Conservation (phyloP, 2,888 invertebrate species). For the Drosophila yooni region DNA sequence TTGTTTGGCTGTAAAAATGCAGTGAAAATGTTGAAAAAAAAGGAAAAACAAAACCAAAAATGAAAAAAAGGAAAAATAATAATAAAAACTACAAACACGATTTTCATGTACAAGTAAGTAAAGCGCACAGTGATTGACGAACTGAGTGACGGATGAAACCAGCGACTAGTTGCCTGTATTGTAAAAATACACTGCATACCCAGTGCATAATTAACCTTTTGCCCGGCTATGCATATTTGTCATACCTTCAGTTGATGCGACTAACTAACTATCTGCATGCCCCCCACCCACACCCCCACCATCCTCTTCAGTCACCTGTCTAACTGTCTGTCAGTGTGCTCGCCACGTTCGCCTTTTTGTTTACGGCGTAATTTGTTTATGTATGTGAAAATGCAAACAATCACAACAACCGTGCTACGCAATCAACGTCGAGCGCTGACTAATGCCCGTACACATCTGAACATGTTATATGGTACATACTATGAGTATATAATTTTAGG, state of each 20-base stretch:
- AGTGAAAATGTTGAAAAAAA: slow-evolving; percentile 61
- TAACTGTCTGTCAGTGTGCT: slow-evolving; percentile 13
- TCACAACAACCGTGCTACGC: slow-evolving; percentile 67
- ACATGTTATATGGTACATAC: slow-evolving; percentile 19
- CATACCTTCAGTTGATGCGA: slow-evolving; percentile 29
- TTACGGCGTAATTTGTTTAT: slow-evolving; percentile 71
- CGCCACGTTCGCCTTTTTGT: slow-evolving; percentile 53
- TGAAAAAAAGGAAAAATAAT: slow-evolving; percentile 23
- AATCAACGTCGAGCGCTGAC: slow-evolving; percentile 64
- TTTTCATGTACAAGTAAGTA: slow-evolving; percentile 70
- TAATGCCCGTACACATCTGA: slow-evolving; percentile 47
- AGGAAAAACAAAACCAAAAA: slow-evolving; percentile 27
- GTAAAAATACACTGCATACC: slow-evolving; percentile 22
- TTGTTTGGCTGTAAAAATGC: slow-evolving; percentile 77
- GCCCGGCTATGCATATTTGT: slow-evolving; percentile 55
- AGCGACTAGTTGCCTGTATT: slow-evolving; percentile 29
- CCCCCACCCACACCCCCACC: neutral
- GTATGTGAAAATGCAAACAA: slow-evolving; percentile 73
- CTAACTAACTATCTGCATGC: slow-evolving; percentile 13
- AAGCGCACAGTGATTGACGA: slow-evolving; percentile 71
- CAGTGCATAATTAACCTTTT: slow-evolving; percentile 76
- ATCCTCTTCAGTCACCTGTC: slow-evolving; percentile 9
- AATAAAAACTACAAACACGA: slow-evolving; percentile 72
- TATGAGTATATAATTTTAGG: slow-evolving; percentile 12
- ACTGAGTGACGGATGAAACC: slow-evolving; percentile 46